Evolutionary conservation across 2,888 invertebrate genomes (phyloP).

Genomic region (Folsomia manolachei): DNA sequence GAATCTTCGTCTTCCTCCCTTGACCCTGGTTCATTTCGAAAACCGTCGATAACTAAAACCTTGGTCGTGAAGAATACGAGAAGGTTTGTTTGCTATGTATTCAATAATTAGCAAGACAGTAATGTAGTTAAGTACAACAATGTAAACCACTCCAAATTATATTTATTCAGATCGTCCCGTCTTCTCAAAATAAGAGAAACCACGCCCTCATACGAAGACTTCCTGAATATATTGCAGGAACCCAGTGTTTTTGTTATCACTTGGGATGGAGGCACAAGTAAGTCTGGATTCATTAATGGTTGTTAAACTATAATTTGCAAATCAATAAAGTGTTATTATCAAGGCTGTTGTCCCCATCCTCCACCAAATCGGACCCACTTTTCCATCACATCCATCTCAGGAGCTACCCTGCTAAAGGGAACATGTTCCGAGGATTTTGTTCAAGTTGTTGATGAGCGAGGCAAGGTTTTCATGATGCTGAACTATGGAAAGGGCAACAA

Average conservation of each 20-base stretch:
- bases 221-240: conserved; percentile 4
- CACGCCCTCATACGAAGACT: not conserved
- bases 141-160: not conserved
- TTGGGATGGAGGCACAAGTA: not conserved
- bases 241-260: conserved; percentile 1
- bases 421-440: not conserved
- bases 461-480: not conserved
- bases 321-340: no score
- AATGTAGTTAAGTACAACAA: not conserved
- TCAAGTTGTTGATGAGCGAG: not conserved
- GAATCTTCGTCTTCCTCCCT: not conserved
- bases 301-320: no score
- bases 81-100: not conserved
- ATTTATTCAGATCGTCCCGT: not conserved
- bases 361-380: not conserved
- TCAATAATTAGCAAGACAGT: not conserved
- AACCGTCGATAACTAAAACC: not conserved
- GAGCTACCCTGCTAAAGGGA: not conserved
- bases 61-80: not conserved
- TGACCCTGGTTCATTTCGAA: not conserved
- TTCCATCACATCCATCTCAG: not conserved
- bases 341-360: no score
- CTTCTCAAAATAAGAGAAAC: conserved; percentile 1
- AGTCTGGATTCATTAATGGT: no score
- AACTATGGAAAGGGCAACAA: not conserved